Evolutionary conservation across 2,888 invertebrate genomes (phyloP).

Genomic region (Lasiommata megera): DNA sequence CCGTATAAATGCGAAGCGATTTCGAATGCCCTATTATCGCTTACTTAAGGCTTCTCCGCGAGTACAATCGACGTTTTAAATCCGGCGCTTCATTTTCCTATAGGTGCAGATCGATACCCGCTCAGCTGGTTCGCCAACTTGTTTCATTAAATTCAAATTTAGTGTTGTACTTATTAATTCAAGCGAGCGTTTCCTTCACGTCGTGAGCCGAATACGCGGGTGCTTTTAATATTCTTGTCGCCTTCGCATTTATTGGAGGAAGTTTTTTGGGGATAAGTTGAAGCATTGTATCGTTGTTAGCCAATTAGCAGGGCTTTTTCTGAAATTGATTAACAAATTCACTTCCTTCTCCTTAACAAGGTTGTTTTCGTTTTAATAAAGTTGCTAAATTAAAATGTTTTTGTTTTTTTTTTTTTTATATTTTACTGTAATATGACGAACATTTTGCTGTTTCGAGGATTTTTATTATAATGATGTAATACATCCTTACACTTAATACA

Average conservation of each 20-base stretch:
- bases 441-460: no score
- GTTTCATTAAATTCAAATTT: constrained; percentile 83
- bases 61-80: neutral
- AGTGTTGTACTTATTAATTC: constrained; percentile 82
- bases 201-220: constrained; percentile 47
- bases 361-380: no score
- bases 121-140: constrained; percentile 77
- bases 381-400: no score
- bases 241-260: neutral
- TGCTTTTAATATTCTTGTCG: constrained; percentile 24
- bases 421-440: no score
- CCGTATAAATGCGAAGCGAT: constrained; percentile 27
- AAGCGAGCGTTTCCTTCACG: constrained; percentile 61
- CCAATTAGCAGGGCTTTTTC: neutral
- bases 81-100: neutral
- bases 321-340: neutral
- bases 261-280: neutral
- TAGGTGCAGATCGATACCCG: constrained; percentile 64
- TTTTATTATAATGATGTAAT: no score
- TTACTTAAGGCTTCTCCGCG: neutral
- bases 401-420: no score
- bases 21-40: constrained; percentile 6
- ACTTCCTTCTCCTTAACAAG: neutral
- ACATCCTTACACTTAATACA: no score
- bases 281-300: neutral